These are phyloP conservation scores for Propithecus perrieri DNA, from an alignment of 2,797 vertebrate species.

Conservation along the genomic window DNA sequence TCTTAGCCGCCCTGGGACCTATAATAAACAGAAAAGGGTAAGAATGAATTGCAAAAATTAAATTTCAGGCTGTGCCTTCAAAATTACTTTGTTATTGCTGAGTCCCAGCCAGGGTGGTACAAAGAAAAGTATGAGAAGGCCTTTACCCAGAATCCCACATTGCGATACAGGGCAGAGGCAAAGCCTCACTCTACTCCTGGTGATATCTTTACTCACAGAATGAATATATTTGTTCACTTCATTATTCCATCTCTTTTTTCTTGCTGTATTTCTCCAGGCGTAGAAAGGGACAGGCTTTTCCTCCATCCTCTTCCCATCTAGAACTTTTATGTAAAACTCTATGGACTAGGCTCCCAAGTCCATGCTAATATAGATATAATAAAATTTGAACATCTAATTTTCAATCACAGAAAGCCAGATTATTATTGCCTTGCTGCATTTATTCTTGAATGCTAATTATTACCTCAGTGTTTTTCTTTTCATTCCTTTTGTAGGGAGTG, in stretches of 20 bases:
- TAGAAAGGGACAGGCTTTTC: not conserved
- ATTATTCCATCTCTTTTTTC: not conserved
- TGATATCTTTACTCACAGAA: not conserved
- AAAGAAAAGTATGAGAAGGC: not conserved
- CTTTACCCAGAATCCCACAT: not conserved
- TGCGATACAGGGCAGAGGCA: rapidly evolving
- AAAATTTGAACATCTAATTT: not conserved
- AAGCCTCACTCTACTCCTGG: not conserved
- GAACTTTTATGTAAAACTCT: not conserved
- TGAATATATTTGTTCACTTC: not conserved
- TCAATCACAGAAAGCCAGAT: not conserved
- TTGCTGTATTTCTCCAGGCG: not conserved
- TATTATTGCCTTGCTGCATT: not conserved
- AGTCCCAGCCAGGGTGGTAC: not conserved
- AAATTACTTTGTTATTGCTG: not conserved
- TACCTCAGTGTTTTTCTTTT: not conserved
- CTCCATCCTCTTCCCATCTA: not conserved
- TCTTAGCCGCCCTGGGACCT: not conserved
- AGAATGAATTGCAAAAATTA: slow-evolving; percentile 30
- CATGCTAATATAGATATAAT: not conserved
- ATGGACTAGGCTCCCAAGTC: not conserved
- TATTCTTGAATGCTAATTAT: slow-evolving; percentile 38
- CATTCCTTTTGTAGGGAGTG: slow-evolving; percentile 18
- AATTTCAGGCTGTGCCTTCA: not conserved
- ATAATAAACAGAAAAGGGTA: slow-evolving; percentile 23